These are phyloP conservation scores for Conus betulinus DNA, from an alignment of 1,140 invertebrate genomes.

Conservation along the genomic window DNA sequence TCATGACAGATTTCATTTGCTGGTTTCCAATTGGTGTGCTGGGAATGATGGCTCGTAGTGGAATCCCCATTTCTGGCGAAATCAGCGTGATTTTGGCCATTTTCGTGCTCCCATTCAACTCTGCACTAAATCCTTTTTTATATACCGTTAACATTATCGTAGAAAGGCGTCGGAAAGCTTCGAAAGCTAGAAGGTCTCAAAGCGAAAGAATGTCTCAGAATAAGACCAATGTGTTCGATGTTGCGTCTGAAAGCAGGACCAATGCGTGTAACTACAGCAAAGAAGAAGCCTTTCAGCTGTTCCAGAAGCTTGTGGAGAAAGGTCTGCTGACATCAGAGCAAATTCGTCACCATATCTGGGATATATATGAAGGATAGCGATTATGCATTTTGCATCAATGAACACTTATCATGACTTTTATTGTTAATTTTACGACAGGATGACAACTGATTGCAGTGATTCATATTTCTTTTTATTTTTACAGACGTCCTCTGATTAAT, in stretches of 20 bases:
- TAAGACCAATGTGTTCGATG: no score
- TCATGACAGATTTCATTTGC: constrained; percentile 37
- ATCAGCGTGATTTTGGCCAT: constrained; percentile 9
- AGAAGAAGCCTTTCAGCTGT: not conserved
- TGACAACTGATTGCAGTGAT: no score
- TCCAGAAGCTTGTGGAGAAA: not conserved
- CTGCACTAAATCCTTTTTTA: constrained; percentile 45
- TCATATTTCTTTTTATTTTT: no score
- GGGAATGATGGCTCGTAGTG: constrained; percentile 23
- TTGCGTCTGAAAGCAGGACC: not conserved
- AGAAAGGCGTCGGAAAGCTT: constrained; percentile 3
- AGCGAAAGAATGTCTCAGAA: no score
- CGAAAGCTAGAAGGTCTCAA: constrained; percentile 12
- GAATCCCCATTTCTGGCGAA: constrained; percentile 7
- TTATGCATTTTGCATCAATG: no score
- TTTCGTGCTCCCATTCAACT: constrained; percentile 47
- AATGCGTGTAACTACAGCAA: not conserved
- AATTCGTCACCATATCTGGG: not conserved
- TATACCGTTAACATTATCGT: constrained; percentile 27
- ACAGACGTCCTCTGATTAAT: no score
- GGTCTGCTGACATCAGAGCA: not conserved
- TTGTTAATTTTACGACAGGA: no score
- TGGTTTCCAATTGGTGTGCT: constrained; percentile 11
- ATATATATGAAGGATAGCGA: no score
- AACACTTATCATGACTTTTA: no score